Percentiles rank a stretch among this genome's conserved stretches.
Evolutionary conservation across 1,140 invertebrate genomes (phyloP).

Genomic region (Neuroterus valhalla): DNA sequence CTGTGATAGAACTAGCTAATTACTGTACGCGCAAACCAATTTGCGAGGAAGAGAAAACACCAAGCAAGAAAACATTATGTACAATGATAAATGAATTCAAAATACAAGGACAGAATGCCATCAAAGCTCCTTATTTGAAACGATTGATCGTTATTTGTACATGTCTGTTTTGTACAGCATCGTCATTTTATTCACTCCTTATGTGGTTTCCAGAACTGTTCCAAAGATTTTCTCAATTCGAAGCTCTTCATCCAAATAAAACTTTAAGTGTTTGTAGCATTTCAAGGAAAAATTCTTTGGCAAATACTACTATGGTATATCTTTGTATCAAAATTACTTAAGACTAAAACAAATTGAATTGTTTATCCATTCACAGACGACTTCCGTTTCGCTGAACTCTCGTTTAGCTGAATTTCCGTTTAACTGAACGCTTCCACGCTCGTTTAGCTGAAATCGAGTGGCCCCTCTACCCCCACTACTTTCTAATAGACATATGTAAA

Average conservation of each 20-base stretch:
- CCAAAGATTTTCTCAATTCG: conserved; percentile 65
- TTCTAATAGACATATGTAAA: too few species aligned
- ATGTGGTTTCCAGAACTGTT: conserved; percentile 77
- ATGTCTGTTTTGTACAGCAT: conserved; percentile 55
- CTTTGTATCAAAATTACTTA: not conserved
- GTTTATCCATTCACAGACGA: not conserved
- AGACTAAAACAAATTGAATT: not conserved
- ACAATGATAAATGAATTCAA: conserved; percentile 46
- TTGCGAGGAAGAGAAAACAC: not conserved
- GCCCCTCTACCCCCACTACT: too few species aligned
- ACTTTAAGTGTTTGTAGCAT: conserved; percentile 66
- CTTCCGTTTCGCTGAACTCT: too few species aligned
- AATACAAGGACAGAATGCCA: conserved; percentile 49
- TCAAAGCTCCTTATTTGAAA: conserved; percentile 56
- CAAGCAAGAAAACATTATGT: conserved; percentile 18
- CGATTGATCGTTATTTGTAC: conserved; percentile 50
- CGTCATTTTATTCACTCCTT: conserved; percentile 73
- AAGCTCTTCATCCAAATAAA: conserved; percentile 57
- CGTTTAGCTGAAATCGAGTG: too few species aligned
- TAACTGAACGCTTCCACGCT: too few species aligned
- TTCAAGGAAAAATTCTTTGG: conserved; percentile 39
- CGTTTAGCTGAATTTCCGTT: too few species aligned
- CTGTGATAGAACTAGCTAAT: not conserved
- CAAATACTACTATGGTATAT: not conserved
- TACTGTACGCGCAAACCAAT: not conserved